A percentile compares a stretch with the other conserved stretches of the same genome.
These are phyloP conservation scores for Morone chrysops DNA, from an alignment of 2,113 vertebrate species.

Conservation along the genomic window DNA sequence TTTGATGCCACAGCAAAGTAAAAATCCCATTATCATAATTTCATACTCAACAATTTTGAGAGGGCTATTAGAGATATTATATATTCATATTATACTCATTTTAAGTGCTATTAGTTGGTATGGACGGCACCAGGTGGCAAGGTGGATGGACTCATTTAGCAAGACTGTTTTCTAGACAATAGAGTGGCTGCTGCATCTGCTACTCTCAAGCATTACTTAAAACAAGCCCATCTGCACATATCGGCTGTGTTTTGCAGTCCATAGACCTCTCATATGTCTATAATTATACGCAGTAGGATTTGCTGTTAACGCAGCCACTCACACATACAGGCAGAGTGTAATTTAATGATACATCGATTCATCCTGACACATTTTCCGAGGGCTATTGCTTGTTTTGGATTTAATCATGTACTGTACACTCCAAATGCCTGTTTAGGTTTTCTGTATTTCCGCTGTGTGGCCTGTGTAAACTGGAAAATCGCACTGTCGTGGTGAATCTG, in stretches of 20 bases:
- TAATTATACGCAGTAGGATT: conserved; percentile 61
- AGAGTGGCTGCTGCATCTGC: conserved; percentile 71
- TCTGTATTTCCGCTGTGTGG: conserved; percentile 46
- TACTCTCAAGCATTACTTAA: conserved; percentile 49
- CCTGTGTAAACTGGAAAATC: conserved; percentile 67
- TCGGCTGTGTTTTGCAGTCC: conserved; percentile 45
- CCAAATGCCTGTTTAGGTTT: conserved; percentile 51
- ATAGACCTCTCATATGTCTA: conserved; percentile 56
- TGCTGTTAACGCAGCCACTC: conserved; percentile 59
- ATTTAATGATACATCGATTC: conserved; percentile 72
- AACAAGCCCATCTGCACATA: conserved; percentile 70
- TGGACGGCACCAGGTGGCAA: conserved; percentile 71
- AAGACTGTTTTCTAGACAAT: conserved; percentile 71
- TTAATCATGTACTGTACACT: conserved; percentile 58
- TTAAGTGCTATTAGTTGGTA: conserved; percentile 18
- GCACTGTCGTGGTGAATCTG: conserved; percentile 51
- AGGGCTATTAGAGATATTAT: conserved; percentile 13
- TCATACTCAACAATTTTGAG: conserved; percentile 11
- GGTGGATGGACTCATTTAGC: conserved; percentile 56
- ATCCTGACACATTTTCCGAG: conserved; percentile 65
- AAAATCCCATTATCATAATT: conserved; percentile 38
- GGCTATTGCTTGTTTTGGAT: conserved; percentile 61
- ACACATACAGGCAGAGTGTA: conserved; percentile 37
- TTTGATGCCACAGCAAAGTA: conserved; percentile 35
- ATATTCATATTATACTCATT: conserved; percentile 34